These are phyloP conservation scores for Xerus rutilus DNA, from an alignment of 2,797 vertebrate species.

Conservation along the genomic window DNA sequence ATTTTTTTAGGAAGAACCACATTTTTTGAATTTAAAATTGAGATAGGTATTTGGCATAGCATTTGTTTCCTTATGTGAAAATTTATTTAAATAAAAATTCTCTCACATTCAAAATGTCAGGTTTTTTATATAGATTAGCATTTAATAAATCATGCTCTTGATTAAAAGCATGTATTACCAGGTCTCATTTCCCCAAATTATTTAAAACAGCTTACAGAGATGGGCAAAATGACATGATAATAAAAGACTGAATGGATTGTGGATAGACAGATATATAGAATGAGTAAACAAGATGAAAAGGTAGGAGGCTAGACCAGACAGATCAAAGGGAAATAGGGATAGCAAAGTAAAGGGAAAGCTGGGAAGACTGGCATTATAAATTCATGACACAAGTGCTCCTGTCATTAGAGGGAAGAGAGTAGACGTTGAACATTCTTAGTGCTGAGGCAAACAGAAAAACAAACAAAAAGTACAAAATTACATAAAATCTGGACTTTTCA, in stretches of 20 bases:
- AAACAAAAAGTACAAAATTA: slow-evolving; percentile 16
- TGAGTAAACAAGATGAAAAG: not conserved
- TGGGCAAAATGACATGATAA: not conserved
- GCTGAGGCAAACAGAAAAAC: slow-evolving; percentile 21
- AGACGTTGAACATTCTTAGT: slow-evolving; percentile 16
- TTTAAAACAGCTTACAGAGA: slow-evolving; percentile 17
- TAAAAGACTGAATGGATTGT: not conserved
- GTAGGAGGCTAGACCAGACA: not conserved
- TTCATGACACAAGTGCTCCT: not conserved
- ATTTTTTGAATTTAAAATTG: slow-evolving; percentile 47
- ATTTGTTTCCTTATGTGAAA: slow-evolving; percentile 28
- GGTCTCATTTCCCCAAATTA: slow-evolving; percentile 15
- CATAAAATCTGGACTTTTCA: slow-evolving; percentile 20
- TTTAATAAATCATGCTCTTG: slow-evolving; percentile 36
- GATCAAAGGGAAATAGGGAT: not conserved
- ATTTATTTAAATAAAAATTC: slow-evolving; percentile 38
- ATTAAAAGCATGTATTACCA: slow-evolving; percentile 34
- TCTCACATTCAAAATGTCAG: slow-evolving; percentile 30
- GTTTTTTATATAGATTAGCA: slow-evolving; percentile 29
- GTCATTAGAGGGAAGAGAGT: not conserved
- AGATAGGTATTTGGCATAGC: not conserved
- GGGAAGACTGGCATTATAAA: not conserved
- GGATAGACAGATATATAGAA: not conserved
- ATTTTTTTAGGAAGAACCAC: not conserved
- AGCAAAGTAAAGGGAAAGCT: slow-evolving; percentile 50